Evolutionary conservation across 2,797 vertebrate genomes (phyloP).

Genomic region (Hapalemur alaotrensis): DNA sequence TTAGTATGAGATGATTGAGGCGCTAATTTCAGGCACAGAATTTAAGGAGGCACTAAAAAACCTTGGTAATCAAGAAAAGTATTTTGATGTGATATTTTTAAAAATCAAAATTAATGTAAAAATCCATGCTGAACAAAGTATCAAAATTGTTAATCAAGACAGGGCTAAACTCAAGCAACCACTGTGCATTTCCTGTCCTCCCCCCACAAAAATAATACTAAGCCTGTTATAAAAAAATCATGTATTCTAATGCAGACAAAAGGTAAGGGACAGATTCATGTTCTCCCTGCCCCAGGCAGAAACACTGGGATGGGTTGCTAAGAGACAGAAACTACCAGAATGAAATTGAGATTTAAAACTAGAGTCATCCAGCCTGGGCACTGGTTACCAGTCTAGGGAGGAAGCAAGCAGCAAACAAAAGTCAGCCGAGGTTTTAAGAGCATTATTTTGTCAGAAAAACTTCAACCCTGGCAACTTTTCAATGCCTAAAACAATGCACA

Average conservation of each 20-base stretch:
- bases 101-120: background rate
- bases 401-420: background rate
- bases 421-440: background rate
- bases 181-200: background rate
- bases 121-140: background rate
- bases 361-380: background rate
- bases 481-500: background rate
- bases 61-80: background rate
- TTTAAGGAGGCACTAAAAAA: background rate
- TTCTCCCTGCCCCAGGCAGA: background rate
- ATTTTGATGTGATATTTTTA: background rate
- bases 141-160: background rate
- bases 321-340: slow-evolving; percentile 38
- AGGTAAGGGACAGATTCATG: background rate
- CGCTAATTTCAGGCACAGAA: background rate
- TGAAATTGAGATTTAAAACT: slow-evolving; percentile 38
- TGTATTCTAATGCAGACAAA: background rate
- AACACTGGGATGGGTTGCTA: slow-evolving; percentile 29
- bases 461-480: background rate
- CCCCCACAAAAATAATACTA: background rate
- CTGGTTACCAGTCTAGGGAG: background rate
- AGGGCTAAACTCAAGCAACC: background rate
- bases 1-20: background rate
- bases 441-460: slow-evolving; percentile 19
- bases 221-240: background rate